phyloP scores from a whole-genome alignment of 92 coral and sea anemone genomes.

The Ricordea florida region DNA sequence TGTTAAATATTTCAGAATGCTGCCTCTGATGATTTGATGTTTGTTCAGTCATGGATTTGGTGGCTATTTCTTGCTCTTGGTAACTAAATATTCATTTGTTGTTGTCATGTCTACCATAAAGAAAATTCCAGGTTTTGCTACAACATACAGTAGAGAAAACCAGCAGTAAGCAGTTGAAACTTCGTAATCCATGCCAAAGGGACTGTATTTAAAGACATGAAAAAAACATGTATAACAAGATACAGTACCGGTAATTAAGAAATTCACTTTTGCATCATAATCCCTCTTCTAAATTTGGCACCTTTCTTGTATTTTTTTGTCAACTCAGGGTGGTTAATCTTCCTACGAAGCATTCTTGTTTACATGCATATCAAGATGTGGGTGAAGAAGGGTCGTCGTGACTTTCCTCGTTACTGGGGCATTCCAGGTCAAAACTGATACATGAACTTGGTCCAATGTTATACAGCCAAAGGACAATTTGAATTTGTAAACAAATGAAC shows the following conservation, averaged over 20 bases:
- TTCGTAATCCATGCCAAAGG: no score
- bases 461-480: conserved; percentile 4
- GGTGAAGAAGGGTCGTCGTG: conserved; percentile 74
- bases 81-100: neutral
- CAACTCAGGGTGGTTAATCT: conserved; percentile 85
- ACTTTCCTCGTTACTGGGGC: conserved; percentile 82
- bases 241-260: neutral
- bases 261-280: neutral
- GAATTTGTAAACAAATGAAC: no score
- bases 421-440: conserved; percentile 21
- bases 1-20: conserved; percentile 60
- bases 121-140: neutral
- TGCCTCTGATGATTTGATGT: conserved; percentile 62
- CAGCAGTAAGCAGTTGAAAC: neutral
- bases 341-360: conserved; percentile 88
- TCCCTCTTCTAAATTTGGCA: neutral
- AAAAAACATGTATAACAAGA: no score
- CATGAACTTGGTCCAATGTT: neutral
- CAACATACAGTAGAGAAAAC: neutral
- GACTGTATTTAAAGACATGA: no score
- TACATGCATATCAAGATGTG: conserved; percentile 82
- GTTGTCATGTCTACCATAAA: neutral
- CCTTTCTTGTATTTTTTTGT: neutral
- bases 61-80: conserved; percentile 95
- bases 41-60: conserved; percentile 95